A percentile compares a stretch with the other conserved stretches of the same genome.
Evolutionary conservation across 2,888 invertebrate species (phyloP).

Genomic region (Drosophila birchii): DNA sequence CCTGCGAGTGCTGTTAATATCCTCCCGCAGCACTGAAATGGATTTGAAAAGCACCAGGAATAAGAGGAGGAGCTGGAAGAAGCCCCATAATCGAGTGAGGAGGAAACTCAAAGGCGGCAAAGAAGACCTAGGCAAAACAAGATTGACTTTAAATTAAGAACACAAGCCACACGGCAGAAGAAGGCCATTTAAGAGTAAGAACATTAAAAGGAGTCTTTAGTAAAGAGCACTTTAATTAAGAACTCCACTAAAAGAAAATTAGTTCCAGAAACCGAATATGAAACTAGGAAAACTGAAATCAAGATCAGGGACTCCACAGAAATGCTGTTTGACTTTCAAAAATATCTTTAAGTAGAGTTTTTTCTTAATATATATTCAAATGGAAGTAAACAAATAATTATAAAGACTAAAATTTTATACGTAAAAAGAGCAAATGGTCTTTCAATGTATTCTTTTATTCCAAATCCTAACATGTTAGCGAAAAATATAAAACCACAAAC

Average conservation of each 20-base stretch:
- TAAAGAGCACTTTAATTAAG: not conserved
- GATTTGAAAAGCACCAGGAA: conserved; percentile 1
- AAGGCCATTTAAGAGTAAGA: not conserved
- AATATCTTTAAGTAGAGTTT: not conserved
- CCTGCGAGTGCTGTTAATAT: conserved; percentile 38
- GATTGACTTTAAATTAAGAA: conserved; percentile 32
- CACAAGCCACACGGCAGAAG: not conserved
- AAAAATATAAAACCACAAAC: not conserved
- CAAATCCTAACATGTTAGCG: not conserved
- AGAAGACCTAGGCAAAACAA: conserved; percentile 19
- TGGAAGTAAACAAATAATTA: not conserved
- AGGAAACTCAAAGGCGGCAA: not conserved
- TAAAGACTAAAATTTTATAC: not conserved
- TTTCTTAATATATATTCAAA: not conserved
- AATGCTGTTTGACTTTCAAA: not conserved
- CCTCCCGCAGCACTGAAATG: conserved; percentile 22
- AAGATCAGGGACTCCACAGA: not conserved
- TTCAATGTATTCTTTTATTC: not conserved
- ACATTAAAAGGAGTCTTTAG: not conserved
- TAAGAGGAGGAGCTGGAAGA: not conserved
- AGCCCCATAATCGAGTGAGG: conserved; percentile 10
- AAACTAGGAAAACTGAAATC: too few relatives aligned
- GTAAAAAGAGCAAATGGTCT: not conserved
- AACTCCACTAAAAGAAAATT: not conserved
- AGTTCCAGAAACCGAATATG: not conserved